A percentile compares a stretch with the other conserved stretches of the same genome.
Conservation (phyloP, 1,140 invertebrate genomes). For the Trichogramma pretiosum region DNA sequence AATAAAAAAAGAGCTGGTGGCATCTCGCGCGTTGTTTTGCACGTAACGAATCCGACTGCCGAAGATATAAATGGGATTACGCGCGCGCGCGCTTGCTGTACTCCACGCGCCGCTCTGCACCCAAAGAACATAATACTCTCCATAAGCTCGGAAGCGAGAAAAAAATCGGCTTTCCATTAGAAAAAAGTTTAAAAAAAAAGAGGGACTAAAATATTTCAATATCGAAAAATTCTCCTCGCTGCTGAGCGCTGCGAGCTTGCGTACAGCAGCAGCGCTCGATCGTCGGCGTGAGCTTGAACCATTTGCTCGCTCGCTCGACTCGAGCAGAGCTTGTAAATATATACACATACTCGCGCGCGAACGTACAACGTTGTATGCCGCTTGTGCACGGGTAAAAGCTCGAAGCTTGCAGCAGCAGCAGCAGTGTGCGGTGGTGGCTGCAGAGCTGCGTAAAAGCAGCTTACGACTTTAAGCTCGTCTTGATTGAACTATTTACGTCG, state of each 20-base stretch:
- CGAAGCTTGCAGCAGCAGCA: background rate
- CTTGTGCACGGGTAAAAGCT: too few relatives aligned
- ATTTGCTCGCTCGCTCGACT: too few relatives aligned
- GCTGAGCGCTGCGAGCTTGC: too few relatives aligned
- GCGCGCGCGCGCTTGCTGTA: too few relatives aligned
- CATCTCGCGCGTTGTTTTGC: background rate
- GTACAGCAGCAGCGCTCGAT: too few relatives aligned
- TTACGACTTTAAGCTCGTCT: conserved; percentile 27
- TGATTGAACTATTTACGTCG: conserved; percentile 35
- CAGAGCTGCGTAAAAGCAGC: conserved; percentile 17
- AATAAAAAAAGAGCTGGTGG: conserved; percentile 5
- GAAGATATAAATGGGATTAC: conserved; percentile 16
- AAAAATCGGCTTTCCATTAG: conserved; percentile 27
- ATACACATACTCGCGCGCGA: too few relatives aligned
- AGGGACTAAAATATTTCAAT: conserved; percentile 31
- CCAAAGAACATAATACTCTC: conserved; percentile 8
- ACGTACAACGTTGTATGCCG: too few relatives aligned
- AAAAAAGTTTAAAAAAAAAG: too few relatives aligned
- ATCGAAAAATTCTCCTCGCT: conserved; percentile 17
- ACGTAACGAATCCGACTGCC: conserved; percentile 7
- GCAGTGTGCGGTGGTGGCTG: background rate
- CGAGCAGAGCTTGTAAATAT: too few relatives aligned
- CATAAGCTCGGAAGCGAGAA: too few relatives aligned
- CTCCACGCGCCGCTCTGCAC: background rate
- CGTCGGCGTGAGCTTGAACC: too few relatives aligned